Base-by-base conservation (phyloP, 1,140 invertebrate genomes). In the Atta colombica region DNA sequence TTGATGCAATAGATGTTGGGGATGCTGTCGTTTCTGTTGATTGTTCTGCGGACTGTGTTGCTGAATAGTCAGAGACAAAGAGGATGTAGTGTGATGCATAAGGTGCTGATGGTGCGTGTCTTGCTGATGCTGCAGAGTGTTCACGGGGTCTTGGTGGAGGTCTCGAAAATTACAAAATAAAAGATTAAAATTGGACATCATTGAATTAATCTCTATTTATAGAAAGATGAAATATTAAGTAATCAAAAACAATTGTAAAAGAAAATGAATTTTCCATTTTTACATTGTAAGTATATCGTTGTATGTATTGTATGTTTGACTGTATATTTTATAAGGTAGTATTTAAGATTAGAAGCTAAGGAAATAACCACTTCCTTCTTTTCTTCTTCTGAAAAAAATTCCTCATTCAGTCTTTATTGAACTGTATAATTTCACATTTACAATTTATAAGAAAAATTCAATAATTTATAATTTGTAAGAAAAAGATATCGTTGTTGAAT, bases 121-220 rank as follows among this genome's bases (percentile, higher is more conserved):
- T 16, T 89, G 88, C 8, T 87, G 89, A 10, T 90, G 93, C 28
- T 80, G 88, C 0, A 91, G 72, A n/a, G 82, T 65, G 53, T 69
- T 87, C 65, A 82, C 87, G 53, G 90, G 88, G 6, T 94, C 93
- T 66, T 94, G 93, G 45, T 93, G 93, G 21, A 94, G 90, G 31
- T 92, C 94, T 94, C 78, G 6, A 89, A 45, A 71, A 35, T 75
- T 35, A 53, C 14, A 55, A 49, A 28, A 51, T 6, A 51, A 2
- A 75, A 6, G 21, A 10, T 90, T 60, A 80, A 55, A 88, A 85
- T 66, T 5, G 25, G 25, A 80, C 7, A 69, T 25, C 25, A 25
- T 25, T 25, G 7, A 0, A 25, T 25, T 49, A 14, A 58, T 53
- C 5, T 6, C 55, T 55, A 25, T 55, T 69, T 14, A 45, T 1